Percentiles rank a stretch among this genome's conserved stretches.
These are phyloP conservation scores for Tetranychus cinnabarinus DNA, from an alignment of 1,140 invertebrate species.

Conservation along the genomic window DNA sequence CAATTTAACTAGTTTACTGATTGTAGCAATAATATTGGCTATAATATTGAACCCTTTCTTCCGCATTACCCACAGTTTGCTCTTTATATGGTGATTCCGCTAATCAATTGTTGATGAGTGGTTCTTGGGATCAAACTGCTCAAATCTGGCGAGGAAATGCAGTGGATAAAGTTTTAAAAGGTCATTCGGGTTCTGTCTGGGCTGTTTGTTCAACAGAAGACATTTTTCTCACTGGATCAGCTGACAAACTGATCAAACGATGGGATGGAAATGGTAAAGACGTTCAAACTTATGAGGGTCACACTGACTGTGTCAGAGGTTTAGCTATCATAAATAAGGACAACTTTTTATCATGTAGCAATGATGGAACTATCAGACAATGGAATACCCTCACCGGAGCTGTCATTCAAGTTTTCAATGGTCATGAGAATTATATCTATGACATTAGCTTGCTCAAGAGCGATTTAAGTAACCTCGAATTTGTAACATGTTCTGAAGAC, in stretches of 20 bases:
- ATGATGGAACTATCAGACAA: constrained; percentile 57
- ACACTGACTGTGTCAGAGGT: constrained; percentile 70
- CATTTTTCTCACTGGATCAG: constrained; percentile 55
- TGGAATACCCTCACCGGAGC: constrained; percentile 48
- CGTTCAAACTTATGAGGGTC: constrained; percentile 30
- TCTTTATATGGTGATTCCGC: constrained; percentile 30
- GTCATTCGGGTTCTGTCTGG: constrained; percentile 70
- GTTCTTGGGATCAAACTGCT: constrained; percentile 74
- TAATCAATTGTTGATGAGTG: constrained; percentile 36
- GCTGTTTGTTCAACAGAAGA: constrained; percentile 34
- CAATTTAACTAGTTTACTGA: too few species aligned
- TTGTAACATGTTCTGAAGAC: constrained; percentile 63
- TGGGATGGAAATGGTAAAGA: constrained; percentile 35
- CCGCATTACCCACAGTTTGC: constrained; percentile 33
- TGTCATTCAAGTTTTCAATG: constrained; percentile 47
- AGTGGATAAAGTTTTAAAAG: constrained; percentile 32
- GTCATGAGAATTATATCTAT: constrained; percentile 44
- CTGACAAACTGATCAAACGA: constrained; percentile 66
- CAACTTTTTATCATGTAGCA: constrained; percentile 62
- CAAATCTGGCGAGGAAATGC: constrained; percentile 42
- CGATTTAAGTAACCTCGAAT: constrained; percentile 27
- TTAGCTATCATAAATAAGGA: constrained; percentile 37
- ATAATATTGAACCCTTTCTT: constrained; percentile 20
- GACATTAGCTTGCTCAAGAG: constrained; percentile 33
- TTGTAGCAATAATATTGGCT: background rate